Base-by-base conservation (phyloP, 2,888 invertebrate genomes). In the Sesia apiformis region DNA sequence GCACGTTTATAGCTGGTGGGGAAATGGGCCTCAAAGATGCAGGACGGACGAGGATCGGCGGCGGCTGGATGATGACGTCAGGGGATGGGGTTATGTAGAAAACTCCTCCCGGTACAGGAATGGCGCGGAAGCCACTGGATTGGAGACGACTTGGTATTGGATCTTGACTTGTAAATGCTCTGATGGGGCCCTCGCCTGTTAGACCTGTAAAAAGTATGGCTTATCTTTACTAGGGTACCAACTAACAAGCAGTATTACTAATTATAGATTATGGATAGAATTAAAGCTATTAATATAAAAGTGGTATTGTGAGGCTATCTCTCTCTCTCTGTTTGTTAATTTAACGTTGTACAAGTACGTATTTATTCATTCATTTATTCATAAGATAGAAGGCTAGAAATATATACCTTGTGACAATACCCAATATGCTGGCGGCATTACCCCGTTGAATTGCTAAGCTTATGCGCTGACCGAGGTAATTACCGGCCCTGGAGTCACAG, bases 1-100 rank as follows among this genome's bases (percentile, higher is more conserved):
- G 74, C 1, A 81, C 63, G 0, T 66, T 68, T 0, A 80, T 58
- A 0, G 67, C 51, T 0, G 79, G 74, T 3, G 81, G 82, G 5
- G 64, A 66, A 4, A 83, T 71, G 0, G 79, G 70, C 0, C 62
- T 55, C 0, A 75, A 55, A 3, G 66, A 66, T 0, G 67, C 67
- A 0, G 80, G 82, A 4, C 69, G 65, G 40, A 84, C 74, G 3
- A 82, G 61, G 60, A 86, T 80, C 0, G 85, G 65, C 0, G 86
- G 82, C 0, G 84, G 83, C 49, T 82, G 83, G 58, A 86, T 78
- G 55, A 79, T 56, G 1, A 81, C 70, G 59, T 81, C 81, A 3
- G 85, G 84, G 40, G 74, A 70, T 0, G 70, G 65, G 5, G 65
- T 63, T 54, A 84, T 59, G 74, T 58, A 82, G 64, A 86, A 70